phyloP scores from a whole-genome alignment of 2,113 vertebrate species.

The Indicator indicator region DNA sequence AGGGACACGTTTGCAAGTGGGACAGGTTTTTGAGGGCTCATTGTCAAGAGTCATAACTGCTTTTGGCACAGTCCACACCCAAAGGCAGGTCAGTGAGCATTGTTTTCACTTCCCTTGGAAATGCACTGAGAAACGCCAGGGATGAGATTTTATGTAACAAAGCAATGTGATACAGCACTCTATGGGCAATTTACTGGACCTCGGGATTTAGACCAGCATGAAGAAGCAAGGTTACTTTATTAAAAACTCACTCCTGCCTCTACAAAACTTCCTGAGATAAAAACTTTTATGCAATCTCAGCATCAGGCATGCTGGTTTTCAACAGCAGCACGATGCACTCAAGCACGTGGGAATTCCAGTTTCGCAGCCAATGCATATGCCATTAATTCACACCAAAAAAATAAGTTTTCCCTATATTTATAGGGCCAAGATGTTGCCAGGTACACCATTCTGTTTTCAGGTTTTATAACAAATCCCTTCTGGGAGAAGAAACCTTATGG shows the following conservation, averaged over 20 bases:
- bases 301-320: background rate
- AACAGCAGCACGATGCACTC: fast-evolving
- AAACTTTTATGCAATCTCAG: background rate
- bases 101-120: background rate
- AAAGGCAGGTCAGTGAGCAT: background rate
- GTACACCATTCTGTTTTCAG: background rate
- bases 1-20: background rate
- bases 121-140: background rate
- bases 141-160: background rate
- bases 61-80: slow-evolving; percentile 2
- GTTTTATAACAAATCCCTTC: background rate
- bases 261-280: background rate
- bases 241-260: background rate
- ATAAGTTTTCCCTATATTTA: background rate
- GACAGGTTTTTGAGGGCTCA: background rate
- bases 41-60: background rate
- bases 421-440: background rate
- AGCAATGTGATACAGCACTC: background rate
- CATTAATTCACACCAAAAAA: background rate
- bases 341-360: background rate
- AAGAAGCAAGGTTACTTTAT: background rate
- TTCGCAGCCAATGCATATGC: background rate
- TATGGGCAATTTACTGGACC: background rate
- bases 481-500: background rate
- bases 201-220: background rate